These are phyloP conservation scores for Probosciger aterrimus DNA, from an alignment of 2,113 vertebrate genomes.

Conservation along the genomic window DNA sequence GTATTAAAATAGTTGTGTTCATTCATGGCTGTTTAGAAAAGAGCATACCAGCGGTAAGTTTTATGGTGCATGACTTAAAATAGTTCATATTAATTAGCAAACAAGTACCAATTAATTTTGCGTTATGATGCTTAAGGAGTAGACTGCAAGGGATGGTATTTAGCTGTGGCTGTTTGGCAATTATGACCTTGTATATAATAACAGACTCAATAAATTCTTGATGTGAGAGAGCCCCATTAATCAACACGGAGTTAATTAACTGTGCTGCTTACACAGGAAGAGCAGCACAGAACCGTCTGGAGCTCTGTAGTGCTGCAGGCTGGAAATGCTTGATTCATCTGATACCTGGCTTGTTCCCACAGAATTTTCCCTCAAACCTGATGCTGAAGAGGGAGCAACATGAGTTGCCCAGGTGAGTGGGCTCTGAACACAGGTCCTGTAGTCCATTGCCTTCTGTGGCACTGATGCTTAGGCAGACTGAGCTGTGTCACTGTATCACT, in stretches of 20 bases:
- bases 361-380: neutral
- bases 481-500: neutral
- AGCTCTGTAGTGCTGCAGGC: neutral
- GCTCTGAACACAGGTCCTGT: neutral
- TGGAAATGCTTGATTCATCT: neutral
- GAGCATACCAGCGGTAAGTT: constrained; percentile 6
- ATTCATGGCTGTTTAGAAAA: neutral
- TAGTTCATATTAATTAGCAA: constrained; percentile 43
- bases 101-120: constrained; percentile 43
- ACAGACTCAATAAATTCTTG: constrained; percentile 52
- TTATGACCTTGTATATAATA: constrained; percentile 47
- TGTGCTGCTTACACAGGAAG: constrained; percentile 2
- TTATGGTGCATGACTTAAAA: constrained; percentile 29
- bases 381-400: neutral
- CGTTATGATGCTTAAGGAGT: constrained; percentile 1
- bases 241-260: constrained; percentile 55
- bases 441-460: neutral
- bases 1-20: neutral
- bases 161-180: constrained; percentile 49
- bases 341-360: neutral
- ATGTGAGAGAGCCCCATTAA: constrained; percentile 41
- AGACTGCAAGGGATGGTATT: constrained; percentile 45
- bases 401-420: neutral
- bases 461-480: neutral
- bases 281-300: neutral